phyloP scores from a whole-genome alignment of 2,797 vertebrate species.

The Agapornis canus region DNA sequence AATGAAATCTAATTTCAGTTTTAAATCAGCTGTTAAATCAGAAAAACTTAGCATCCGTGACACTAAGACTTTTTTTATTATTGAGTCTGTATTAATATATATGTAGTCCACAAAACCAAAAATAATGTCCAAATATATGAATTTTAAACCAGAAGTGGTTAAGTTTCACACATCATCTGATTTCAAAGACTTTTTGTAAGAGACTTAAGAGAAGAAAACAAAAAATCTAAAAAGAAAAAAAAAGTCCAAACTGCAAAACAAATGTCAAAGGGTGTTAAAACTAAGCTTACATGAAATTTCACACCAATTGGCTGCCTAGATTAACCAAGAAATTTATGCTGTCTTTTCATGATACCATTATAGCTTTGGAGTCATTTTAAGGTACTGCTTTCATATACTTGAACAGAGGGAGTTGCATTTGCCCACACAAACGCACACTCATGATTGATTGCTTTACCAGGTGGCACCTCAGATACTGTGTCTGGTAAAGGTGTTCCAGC shows the following conservation, averaged over 20 bases:
- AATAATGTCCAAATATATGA: not conserved
- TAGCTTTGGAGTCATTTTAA: not conserved
- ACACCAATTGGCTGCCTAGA: not conserved
- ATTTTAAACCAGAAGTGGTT: not conserved
- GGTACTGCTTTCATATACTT: not conserved
- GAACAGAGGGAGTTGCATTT: not conserved
- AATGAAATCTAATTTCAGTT: constrained; percentile 13
- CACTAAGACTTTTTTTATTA: not conserved
- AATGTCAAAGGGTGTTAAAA: constrained; percentile 6
- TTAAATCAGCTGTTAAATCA: not conserved
- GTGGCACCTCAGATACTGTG: not conserved
- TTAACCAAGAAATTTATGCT: not conserved
- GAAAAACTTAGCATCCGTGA: not conserved
- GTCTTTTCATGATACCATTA: not conserved
- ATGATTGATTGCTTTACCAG: constrained; percentile 23
- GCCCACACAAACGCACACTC: not conserved
- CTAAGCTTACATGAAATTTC: constrained; percentile 12
- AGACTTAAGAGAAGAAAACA: not conserved
- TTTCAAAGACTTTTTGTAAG: constrained; percentile 35
- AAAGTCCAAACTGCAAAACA: not conserved
- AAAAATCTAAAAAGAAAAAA: not conserved
- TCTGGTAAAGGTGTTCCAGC: not conserved
- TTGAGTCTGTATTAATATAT: not conserved
- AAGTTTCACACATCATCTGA: not conserved
- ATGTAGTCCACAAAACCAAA: not conserved